Percentiles rank a stretch among this genome's conserved stretches.
phyloP scores from a whole-genome alignment of 2,797 vertebrate genomes.

The Cottoperca gobio region DNA sequence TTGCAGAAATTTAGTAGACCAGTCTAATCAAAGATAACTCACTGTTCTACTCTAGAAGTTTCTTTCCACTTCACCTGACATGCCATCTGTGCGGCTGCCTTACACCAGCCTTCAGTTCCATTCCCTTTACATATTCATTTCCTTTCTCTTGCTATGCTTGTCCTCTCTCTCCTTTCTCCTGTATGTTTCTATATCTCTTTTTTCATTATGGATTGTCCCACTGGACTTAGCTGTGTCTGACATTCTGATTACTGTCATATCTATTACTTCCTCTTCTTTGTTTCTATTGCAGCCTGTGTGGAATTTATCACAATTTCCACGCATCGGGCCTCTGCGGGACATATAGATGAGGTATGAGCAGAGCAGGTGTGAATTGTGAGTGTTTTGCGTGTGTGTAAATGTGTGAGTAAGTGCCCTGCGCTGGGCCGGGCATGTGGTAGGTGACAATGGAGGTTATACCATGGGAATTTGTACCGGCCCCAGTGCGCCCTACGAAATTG shows the following conservation, averaged over 20 bases:
- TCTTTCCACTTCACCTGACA: conserved; percentile 52
- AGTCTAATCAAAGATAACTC: conserved; percentile 69
- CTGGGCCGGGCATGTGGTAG: conserved; percentile 66
- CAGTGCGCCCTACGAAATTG: conserved; percentile 87
- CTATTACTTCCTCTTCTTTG: conserved; percentile 32
- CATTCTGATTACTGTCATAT: conserved; percentile 46
- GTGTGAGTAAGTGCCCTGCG: conserved; percentile 62
- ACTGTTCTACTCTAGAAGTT: conserved; percentile 52
- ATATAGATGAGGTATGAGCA: conserved; percentile 34
- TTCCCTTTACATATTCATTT: conserved; percentile 57
- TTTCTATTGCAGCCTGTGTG: conserved; percentile 57
- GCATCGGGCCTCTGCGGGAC: conserved; percentile 28
- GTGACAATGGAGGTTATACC: conserved; percentile 81
- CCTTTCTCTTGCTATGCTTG: conserved; percentile 54
- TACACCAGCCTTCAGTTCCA: conserved; percentile 37
- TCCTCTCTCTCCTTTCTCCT: conserved; percentile 47
- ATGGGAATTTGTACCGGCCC: conserved; percentile 85
- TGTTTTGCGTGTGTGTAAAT: conserved; percentile 26
- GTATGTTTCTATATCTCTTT: conserved; percentile 49
- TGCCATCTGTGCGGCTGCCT: conserved; percentile 26
- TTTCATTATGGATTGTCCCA: conserved; percentile 55
- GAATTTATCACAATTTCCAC: conserved; percentile 61
- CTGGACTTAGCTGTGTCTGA: conserved; percentile 47
- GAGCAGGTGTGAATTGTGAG: conserved; percentile 45
- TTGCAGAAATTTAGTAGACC: conserved; percentile 71